Base-by-base conservation (phyloP, 2,113 vertebrate species). In the Cottus gobio region DNA sequence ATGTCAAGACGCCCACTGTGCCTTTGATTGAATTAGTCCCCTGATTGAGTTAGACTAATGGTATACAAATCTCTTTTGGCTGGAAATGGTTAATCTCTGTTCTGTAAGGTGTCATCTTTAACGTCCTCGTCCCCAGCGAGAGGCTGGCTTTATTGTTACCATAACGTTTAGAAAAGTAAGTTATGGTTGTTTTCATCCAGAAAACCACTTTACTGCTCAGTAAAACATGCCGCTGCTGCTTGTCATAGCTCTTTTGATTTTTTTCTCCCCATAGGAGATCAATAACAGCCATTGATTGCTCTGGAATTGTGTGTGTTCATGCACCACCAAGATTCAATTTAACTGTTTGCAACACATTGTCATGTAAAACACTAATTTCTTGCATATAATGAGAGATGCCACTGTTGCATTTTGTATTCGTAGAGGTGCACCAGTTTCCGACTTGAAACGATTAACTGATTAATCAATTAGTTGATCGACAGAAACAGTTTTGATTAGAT, bases 11-110 rank as follows among this genome's bases (percentile, higher is more conserved):
- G 72, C 85, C 85, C 86, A 87, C 85, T 76, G 83, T 83, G 83
- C 80, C 81, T 85, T 81, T 92, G 89, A 92, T 91, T 90, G 79
- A 90, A 89, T 92, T 90, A 91, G 83, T 85, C 65, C 61, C 71
- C 71, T 87, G 86, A 92, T 89, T 88, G 83, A 85, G 87, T 89
- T 90, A 87, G 81, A 86, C 86, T 92, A 88, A 94, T 91, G 83
- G 82, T 77, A 84, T 78, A 84, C 87, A 85, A 86, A 83, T 86
- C 86, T 87, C 75, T 83, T 73, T 77, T 68, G 70, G 89, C 63
- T 89, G 82, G 87, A 93, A 86, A 89, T 82, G 82, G 87, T 91
- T 91, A 77, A 90, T 85, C 69, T 44, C 26, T n/a, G 75, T 39
- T 80, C 71, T 77, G 60, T 68, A 57, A 88, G 64, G 90, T 88